phyloP scores from a whole-genome alignment of 2,113 vertebrate species.

The Ammodramus savannarum region DNA sequence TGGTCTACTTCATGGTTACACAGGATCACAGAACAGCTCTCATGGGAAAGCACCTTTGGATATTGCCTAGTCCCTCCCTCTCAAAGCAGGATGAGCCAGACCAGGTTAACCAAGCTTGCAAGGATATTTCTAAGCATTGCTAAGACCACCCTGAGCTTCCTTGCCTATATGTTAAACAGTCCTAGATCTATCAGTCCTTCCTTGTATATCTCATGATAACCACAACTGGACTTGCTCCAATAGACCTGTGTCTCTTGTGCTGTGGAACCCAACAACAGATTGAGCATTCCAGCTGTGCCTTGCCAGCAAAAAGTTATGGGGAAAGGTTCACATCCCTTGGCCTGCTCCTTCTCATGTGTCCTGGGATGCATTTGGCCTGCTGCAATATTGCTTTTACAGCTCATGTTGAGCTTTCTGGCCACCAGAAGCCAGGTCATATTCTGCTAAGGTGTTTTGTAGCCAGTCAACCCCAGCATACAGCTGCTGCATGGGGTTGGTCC shows the following conservation, averaged over 20 bases:
- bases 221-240: accelerated
- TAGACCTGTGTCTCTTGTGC: neutral
- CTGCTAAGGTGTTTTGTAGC: neutral
- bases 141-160: neutral
- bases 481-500: neutral
- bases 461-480: too few species aligned
- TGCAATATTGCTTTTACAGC: neutral
- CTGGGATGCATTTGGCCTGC: neutral
- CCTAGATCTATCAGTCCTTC: neutral
- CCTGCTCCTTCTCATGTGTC: neutral
- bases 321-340: neutral
- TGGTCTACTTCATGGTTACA: neutral
- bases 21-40: neutral
- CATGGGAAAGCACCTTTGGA: neutral
- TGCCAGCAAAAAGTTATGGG: accelerated
- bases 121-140: neutral
- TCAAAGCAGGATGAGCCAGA: neutral
- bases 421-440: neutral
- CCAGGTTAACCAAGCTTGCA: neutral
- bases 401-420: neutral
- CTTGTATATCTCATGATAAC: neutral
- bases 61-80: neutral
- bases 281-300: neutral
- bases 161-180: neutral
- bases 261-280: neutral